Base-by-base conservation (phyloP, 2,888 invertebrate genomes). In the Caenorhabditis auriculariae region DNA sequence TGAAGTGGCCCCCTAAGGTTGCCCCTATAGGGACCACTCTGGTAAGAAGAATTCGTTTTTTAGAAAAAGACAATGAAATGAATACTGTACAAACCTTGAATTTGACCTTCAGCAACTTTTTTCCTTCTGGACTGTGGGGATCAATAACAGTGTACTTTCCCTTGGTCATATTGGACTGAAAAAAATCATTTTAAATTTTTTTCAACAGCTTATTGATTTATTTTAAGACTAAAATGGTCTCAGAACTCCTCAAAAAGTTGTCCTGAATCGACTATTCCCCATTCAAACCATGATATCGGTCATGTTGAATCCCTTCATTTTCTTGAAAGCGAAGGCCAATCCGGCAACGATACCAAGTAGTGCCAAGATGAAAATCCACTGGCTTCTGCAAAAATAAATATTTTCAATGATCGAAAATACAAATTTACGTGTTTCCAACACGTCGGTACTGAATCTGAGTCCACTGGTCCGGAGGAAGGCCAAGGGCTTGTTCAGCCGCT, bases 111-210 rank as follows among this genome's bases (percentile, higher is more conserved):
- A 79, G 49, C 46, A 70, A 66, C 37, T 66, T 59, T 35, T 75
- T 76, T 27, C 72, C 72, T 46, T 70, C 73, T 3, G 65, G 62
- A 39, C 73, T 69, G 32, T 71, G 67, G 3, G 93, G 91, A 83
- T 95, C 92, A 0, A 94, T 89, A 29, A 94, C 84, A 0, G 93
- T 94, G 80, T 91, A 93, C 83, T 92, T 91, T 0, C 93, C 93
- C 58, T 90, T 86, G 0, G 74, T 75, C 54, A 74, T 58, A 7
- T 49, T 66, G 1, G 69, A 63, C 89, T 88, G 82, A 92, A 85
- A 83, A 53, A 46, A 51, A 51, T 48, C 15, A 46, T 21, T 7
- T 47, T 44, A 9, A 23, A 24, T 15, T 35, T n/a, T 35, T 15
- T 35, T 35, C 12, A 1, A 15, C 9, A n/a, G 35, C n/a, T 35